Evolutionary conservation across 2,797 vertebrate genomes (phyloP), one percentile per base, ranked within the genome.

Genomic region (Pseudochirops cupreus): DNA sequence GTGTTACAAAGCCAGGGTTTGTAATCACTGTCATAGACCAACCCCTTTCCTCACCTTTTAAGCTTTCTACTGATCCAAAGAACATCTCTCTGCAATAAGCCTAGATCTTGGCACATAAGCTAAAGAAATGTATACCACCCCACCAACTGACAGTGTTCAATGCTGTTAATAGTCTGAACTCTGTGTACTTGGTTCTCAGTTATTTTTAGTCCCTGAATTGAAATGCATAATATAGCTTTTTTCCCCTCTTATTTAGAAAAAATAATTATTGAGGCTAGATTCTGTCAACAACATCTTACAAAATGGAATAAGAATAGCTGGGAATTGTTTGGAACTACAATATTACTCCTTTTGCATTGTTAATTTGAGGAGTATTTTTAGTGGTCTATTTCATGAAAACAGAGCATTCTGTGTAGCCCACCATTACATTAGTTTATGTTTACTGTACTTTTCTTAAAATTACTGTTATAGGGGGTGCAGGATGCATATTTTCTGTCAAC

Each of bases 121-220:
- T 96, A 39, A 90, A 97, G 95, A 94, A 93, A 91, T 56, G 54
- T 96, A 90, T 96, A 96, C 96, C 96, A 97, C 96, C 95, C 96
- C 96, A 97, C 94, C 95, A 97, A 97, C 96, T 97, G 98, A 98
- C 96, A 98, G 82, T 94, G 90, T 96, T 97, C 97, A 91, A 94
- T 96, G 74, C 93, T 98, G 97, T 97, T 98, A 97, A 97, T 98
- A 98, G 95, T 39, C 94, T 96, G 96, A 98, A 96, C 95, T 90
- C 56, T 97, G 97, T 95, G 96, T 97, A 96, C 96, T 97, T 97
- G 94, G 92, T 94, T 96, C 91, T 96, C 94, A 94, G 97, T 93
- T 98, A 98, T 98, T 98, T 98, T 98, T 98, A 98, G 98, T 96
- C 95, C 94, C 96, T 93, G 93, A 57, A 96, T 92, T 97, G 94